phyloP scores from a whole-genome alignment of 1,140 invertebrate species.

The Brachionus asplanchnoidis region DNA sequence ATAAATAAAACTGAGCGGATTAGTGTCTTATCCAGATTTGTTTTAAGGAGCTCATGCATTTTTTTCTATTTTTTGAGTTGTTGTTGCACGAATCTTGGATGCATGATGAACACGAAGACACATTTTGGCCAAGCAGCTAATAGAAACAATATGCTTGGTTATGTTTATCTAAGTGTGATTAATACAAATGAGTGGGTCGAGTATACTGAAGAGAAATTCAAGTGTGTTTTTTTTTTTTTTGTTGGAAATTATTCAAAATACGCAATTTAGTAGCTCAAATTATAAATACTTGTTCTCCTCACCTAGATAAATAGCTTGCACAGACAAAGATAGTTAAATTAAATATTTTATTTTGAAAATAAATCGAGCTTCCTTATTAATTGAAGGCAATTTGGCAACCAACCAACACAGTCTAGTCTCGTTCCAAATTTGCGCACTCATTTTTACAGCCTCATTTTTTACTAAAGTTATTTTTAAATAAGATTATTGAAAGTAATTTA shows the following conservation, averaged over 20 bases:
- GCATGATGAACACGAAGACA: background rate
- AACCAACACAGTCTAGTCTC: background rate
- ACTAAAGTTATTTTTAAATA: background rate
- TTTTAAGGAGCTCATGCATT: no score
- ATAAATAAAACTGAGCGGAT: no score
- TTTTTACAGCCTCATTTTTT: background rate
- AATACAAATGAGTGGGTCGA: background rate
- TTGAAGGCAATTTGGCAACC: background rate
- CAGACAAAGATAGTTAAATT: background rate
- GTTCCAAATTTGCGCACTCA: background rate
- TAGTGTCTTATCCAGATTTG: no score
- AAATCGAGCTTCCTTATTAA: background rate
- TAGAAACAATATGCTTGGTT: background rate
- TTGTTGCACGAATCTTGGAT: background rate
- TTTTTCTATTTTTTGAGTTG: background rate
- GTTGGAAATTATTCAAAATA: background rate
- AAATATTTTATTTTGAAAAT: background rate
- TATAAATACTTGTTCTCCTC: background rate
- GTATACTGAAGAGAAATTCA: background rate
- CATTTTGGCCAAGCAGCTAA: background rate
- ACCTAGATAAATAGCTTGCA: background rate
- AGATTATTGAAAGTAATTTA: background rate
- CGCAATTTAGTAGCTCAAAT: background rate
- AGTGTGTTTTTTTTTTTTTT: background rate
- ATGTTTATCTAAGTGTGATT: background rate